A percentile compares a stretch with the other conserved stretches of the same genome.
Evolutionary conservation across 2,113 vertebrate species (phyloP).

Genomic region (Cricetomys ansorgei): DNA sequence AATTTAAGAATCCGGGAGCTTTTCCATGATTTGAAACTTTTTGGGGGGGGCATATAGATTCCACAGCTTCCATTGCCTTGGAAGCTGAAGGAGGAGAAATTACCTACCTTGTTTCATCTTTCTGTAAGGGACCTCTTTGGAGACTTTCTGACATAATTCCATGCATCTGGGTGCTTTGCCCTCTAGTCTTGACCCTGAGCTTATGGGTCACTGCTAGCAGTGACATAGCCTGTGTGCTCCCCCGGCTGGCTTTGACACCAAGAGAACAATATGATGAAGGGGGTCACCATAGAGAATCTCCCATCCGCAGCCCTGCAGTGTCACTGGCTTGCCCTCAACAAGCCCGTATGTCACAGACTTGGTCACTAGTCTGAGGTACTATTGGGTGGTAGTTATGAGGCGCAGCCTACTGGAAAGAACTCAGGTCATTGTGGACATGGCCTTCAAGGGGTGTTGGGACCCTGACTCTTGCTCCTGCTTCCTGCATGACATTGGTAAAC

Average conservation of each 20-base stretch:
- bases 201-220: not conserved
- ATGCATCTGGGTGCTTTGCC: not conserved
- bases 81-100: not conserved
- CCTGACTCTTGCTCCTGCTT: not conserved
- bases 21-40: conserved; percentile 70
- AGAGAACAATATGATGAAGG: not conserved
- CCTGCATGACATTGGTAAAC: not conserved
- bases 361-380: not conserved
- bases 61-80: not conserved
- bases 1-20: conserved; percentile 48
- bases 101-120: not conserved
- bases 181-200: not conserved
- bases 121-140: not conserved
- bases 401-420: not conserved
- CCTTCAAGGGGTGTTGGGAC: not conserved
- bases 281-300: not conserved
- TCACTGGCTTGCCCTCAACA: not conserved
- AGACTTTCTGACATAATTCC: not conserved
- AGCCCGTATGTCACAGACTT: not conserved
- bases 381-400: not conserved
- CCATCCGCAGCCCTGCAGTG: not conserved
- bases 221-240: not conserved
- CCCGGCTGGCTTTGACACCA: not conserved
- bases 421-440: not conserved
- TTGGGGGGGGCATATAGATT: not conserved